A percentile compares a stretch with the other conserved stretches of the same genome.
These are phyloP conservation scores for Maniola jurtina DNA, from an alignment of 1,140 invertebrate genomes.

Conservation along the genomic window DNA sequence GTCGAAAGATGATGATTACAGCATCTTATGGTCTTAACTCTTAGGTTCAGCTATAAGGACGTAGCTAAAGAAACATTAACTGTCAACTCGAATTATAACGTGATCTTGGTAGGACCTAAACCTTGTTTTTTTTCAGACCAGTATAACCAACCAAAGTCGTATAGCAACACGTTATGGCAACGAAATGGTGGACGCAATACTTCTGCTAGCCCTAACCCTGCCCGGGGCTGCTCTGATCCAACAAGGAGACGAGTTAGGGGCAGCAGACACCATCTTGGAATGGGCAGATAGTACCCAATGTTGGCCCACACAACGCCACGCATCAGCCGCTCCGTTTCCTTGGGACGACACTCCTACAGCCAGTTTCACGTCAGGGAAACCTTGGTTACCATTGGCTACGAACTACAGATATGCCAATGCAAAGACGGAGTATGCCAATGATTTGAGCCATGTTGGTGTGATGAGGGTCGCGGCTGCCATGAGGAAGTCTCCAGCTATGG, in stretches of 20 bases:
- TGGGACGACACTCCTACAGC: slow-evolving; percentile 83
- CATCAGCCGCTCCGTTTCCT: slow-evolving; percentile 83
- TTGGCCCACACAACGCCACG: slow-evolving; percentile 40
- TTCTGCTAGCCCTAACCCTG: slow-evolving; percentile 81
- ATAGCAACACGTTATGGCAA: slow-evolving; percentile 76
- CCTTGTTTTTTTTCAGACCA: slow-evolving; percentile 66
- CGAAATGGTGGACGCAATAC: slow-evolving; percentile 80
- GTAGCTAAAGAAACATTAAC: no score
- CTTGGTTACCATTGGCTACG: slow-evolving; percentile 80
- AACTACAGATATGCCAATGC: slow-evolving; percentile 80
- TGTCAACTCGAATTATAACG: no score
- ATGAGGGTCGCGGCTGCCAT: slow-evolving; percentile 57
- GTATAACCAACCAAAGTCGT: slow-evolving; percentile 75
- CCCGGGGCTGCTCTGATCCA: slow-evolving; percentile 84
- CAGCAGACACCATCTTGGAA: slow-evolving; percentile 78
- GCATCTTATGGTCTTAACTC: no score
- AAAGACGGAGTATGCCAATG: slow-evolving; percentile 66
- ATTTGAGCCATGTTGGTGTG: slow-evolving; percentile 60
- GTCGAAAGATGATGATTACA: no score
- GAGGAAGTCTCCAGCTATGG: slow-evolving; percentile 62
- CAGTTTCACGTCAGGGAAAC: slow-evolving; percentile 74
- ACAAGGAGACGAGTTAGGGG: slow-evolving; percentile 87
- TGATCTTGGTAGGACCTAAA: background rate
- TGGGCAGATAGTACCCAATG: slow-evolving; percentile 49
- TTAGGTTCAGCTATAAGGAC: no score